A percentile compares a stretch with the other conserved stretches of the same genome.
Evolutionary conservation across 2,113 vertebrate species (phyloP).

Genomic region (Pholis gunnellus): DNA sequence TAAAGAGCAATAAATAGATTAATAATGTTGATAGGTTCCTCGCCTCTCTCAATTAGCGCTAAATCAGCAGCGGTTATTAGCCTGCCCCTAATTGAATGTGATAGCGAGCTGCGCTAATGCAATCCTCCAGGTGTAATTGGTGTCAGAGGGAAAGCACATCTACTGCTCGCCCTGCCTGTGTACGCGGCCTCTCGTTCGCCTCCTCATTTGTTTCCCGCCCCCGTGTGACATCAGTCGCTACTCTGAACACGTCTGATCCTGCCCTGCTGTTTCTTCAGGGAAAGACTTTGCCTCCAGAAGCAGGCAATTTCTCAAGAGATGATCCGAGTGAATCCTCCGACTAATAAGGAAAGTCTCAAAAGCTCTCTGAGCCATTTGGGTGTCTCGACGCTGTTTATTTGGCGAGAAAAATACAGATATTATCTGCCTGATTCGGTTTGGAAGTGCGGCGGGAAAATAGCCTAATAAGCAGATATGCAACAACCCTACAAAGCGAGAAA

Average conservation of each 20-base stretch:
- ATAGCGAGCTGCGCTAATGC: slow-evolving; percentile 73
- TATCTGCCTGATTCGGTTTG: background rate
- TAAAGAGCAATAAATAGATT: slow-evolving; percentile 79
- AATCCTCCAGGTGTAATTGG: slow-evolving; percentile 79
- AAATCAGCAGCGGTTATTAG: slow-evolving; percentile 78
- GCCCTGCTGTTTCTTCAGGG: slow-evolving; percentile 6
- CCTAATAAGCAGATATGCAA: slow-evolving; percentile 13
- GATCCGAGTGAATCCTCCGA: slow-evolving; percentile 40
- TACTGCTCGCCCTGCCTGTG: slow-evolving; percentile 20
- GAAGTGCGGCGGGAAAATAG: background rate
- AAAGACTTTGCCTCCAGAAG: slow-evolving; percentile 29
- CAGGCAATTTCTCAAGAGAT: slow-evolving; percentile 25
- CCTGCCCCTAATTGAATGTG: slow-evolving; percentile 79
- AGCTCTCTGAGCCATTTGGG: slow-evolving; percentile 13
- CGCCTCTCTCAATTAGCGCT: slow-evolving; percentile 80
- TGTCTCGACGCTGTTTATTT: background rate
- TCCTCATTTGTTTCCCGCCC: slow-evolving; percentile 35
- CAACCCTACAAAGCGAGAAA: slow-evolving; percentile 8
- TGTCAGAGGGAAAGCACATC: slow-evolving; percentile 60
- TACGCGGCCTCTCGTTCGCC: background rate
- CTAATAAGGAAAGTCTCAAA: slow-evolving; percentile 34
- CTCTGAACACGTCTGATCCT: slow-evolving; percentile 25
- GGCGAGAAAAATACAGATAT: slow-evolving; percentile 24
- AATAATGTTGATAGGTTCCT: slow-evolving; percentile 71
- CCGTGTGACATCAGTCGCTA: slow-evolving; percentile 21